Conservation (phyloP, 2,797 vertebrate genomes). For the Chelonia mydas region DNA sequence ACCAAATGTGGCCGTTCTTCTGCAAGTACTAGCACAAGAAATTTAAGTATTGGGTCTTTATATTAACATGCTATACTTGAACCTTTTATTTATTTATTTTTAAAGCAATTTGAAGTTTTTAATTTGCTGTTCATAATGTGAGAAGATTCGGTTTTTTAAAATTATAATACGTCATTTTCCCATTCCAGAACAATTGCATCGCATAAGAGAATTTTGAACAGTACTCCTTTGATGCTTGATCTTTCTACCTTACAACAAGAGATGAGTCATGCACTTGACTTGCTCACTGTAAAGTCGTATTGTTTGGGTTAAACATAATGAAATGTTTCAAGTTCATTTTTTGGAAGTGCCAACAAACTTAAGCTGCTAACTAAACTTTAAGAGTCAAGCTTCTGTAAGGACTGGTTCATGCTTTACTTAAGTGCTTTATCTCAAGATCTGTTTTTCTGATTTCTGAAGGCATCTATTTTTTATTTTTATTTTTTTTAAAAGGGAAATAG, state of each 20-base stretch:
- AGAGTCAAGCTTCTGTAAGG: no score
- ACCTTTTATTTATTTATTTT: no score
- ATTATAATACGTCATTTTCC: no score
- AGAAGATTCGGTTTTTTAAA: not conserved
- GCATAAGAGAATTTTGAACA: not conserved
- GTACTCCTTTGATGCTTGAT: not conserved
- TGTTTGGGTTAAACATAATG: not conserved
- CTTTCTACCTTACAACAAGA: not conserved
- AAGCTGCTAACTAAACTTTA: not conserved
- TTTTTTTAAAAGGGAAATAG: no score
- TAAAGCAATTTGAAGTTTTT: no score
- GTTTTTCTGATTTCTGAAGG: not conserved
- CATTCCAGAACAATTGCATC: no score
- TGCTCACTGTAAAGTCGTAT: fast-evolving
- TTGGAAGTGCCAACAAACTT: not conserved
- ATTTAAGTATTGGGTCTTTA: no score
- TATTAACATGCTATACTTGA: no score
- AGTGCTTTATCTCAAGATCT: not conserved
- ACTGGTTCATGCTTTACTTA: not conserved
- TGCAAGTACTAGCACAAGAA: no score
- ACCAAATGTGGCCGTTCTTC: no score
- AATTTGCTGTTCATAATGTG: no score
- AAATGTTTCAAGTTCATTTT: not conserved
- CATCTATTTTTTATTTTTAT: no score
- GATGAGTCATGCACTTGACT: not conserved